Evolutionary conservation across 2,888 invertebrate genomes (phyloP), one percentile per base, ranked within the genome.

Genomic region (Drosophila mayaguana): DNA sequence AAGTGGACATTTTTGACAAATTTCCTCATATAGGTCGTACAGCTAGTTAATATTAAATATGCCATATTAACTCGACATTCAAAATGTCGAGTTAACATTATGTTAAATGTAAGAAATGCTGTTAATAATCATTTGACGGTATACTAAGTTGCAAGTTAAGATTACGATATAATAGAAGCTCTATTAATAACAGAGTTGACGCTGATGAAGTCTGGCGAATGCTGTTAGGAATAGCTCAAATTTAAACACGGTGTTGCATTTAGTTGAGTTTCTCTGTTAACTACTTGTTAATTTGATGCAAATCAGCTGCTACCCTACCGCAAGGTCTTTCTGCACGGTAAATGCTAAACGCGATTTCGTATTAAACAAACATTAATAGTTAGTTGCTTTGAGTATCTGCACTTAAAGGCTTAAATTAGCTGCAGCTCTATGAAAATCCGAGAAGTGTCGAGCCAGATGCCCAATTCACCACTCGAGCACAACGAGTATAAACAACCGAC

Each of bases 381-480:
- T 32, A 18, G 32, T 14, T 18, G 48, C 8, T 38, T 38, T 36
- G 16, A 38, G 9, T 36, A 53, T 14, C 2, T 32, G 20, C 18
- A n/a, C 5, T 48, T 32, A 34, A 46, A 22, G 14, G 4, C 22
- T 46, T 36, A 14, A 66, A 46, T 46, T 48, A 20, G 65, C 48
- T 48, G 55, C 25, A 42, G 14, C 34, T 55, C 66, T 34, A 38
- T 57, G 57, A 45, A 32, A 25, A 51, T 45, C 43, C 54, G 7
- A 34, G 38, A 66, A 43, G 45, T 34, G 68, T 45, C 43, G 40
- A 59, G 25, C 51, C 50, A 66, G 67, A 56, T 66, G 67, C 34
- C 48, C n/a, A 38, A 28, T 38, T 18, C 67, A 16, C 16, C 16
- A 38, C 38, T 43, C 36, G 50, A 67, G 42, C n/a, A 25, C 65